These are phyloP conservation scores for Panagrolaimus sp. DNA, from an alignment of 1,140 invertebrate genomes.

Conservation along the genomic window DNA sequence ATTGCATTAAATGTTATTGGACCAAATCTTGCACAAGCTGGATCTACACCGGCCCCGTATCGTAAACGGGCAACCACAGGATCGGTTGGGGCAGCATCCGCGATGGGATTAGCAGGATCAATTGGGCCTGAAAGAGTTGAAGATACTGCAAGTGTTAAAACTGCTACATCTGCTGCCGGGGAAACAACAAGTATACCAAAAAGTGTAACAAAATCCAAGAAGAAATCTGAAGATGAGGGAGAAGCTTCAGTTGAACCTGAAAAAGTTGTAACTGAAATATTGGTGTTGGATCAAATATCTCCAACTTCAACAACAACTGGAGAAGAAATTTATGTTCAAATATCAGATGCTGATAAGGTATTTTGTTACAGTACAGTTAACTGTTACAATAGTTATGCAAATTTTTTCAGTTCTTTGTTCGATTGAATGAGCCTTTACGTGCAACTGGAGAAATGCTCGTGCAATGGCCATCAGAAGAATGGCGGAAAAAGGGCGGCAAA, in stretches of 20 bases:
- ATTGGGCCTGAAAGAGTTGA: constrained; percentile 3
- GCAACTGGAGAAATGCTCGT: constrained; percentile 28
- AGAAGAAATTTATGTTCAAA: constrained; percentile 20
- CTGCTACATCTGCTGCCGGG: constrained; percentile 20
- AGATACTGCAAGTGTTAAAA: constrained; percentile 13
- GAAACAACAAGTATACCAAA: constrained; percentile 9
- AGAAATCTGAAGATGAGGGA: background rate
- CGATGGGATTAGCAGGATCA: constrained; percentile 6
- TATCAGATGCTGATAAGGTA: constrained; percentile 30
- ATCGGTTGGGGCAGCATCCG: background rate
- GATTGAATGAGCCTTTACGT: constrained; percentile 34
- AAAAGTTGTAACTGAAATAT: background rate
- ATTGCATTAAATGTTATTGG: constrained; percentile 19
- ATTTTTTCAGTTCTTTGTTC: constrained; percentile 22
- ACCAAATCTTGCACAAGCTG: constrained; percentile 31
- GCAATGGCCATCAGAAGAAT: constrained; percentile 32
- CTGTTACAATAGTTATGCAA: background rate
- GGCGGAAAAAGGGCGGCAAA: constrained; percentile 35
- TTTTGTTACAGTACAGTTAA: background rate
- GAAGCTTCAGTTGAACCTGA: background rate
- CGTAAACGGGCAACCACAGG: constrained; percentile 20
- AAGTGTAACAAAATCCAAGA: background rate
- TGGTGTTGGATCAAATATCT: constrained; percentile 8
- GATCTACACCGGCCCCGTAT: constrained; percentile 25
- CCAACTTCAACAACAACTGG: background rate